Conservation (phyloP, 2,797 vertebrate genomes). For the Cyclura pinguis region DNA sequence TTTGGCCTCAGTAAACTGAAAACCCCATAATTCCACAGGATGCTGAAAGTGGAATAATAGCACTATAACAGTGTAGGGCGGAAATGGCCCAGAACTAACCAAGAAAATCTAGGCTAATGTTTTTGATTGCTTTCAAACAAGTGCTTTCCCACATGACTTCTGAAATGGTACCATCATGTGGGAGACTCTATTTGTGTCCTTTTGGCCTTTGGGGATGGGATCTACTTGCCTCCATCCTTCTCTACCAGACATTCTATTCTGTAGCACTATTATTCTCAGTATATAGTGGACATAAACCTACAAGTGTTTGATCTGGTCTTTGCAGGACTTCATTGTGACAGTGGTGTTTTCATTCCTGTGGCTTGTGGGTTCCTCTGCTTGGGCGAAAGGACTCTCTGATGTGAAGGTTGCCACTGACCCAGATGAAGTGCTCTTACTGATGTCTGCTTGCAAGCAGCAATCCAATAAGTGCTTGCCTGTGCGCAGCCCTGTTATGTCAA, state of each 20-base stretch:
- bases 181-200: no score
- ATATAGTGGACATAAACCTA: neutral
- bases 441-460: constrained; percentile 93
- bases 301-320: constrained; percentile 65
- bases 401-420: constrained; percentile 94
- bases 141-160: neutral
- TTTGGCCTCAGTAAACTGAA: no score
- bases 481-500: constrained; percentile 92
- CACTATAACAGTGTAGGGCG: no score
- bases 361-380: constrained; percentile 96
- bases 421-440: constrained; percentile 90
- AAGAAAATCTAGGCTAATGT: no score
- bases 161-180: neutral
- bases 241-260: neutral
- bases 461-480: constrained; percentile 91
- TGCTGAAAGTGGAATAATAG: no score
- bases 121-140: neutral
- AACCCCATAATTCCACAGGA: no score
- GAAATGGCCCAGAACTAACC: no score
- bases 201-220: neutral
- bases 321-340: constrained; percentile 95
- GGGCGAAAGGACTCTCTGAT: constrained; percentile 97
- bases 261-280: neutral
- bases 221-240: neutral
- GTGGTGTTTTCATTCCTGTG: constrained; percentile 98